Evolutionary conservation across 2,888 invertebrate genomes (phyloP).

Genomic region (Hypsopygia costalis): DNA sequence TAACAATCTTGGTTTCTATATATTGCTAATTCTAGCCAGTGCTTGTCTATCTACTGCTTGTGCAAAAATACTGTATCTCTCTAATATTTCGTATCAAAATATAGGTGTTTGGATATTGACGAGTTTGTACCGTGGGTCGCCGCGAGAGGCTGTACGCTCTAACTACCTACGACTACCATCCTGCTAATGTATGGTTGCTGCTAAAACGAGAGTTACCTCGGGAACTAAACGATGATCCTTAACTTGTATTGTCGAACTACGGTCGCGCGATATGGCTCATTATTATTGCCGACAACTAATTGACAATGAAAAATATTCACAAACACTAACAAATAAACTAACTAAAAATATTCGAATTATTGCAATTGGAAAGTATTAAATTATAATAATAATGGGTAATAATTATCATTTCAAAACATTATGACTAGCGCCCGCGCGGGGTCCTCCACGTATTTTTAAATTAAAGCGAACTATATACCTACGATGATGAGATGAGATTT

Average conservation of each 20-base stretch:
- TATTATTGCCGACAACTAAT: not conserved
- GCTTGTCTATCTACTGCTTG: slow-evolving; percentile 51
- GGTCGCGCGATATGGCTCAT: slow-evolving; percentile 4
- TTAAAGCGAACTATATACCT: slow-evolving; percentile 30
- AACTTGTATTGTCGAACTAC: slow-evolving; percentile 5
- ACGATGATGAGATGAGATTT: slow-evolving; percentile 52
- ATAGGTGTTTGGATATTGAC: slow-evolving; percentile 54
- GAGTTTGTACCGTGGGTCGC: slow-evolving; percentile 64
- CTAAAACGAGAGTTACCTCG: not conserved
- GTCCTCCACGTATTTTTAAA: slow-evolving; percentile 42
- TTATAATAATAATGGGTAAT: slow-evolving; percentile 23
- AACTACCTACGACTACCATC: not conserved
- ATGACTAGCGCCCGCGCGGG: slow-evolving; percentile 59
- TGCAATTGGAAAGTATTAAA: slow-evolving; percentile 35
- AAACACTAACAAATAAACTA: slow-evolving; percentile 29
- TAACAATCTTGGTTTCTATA: not conserved
- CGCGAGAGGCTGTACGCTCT: slow-evolving; percentile 43
- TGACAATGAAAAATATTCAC: slow-evolving; percentile 24
- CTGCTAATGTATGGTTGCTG: slow-evolving; percentile 3
- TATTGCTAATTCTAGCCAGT: slow-evolving; percentile 29
- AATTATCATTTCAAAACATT: slow-evolving; percentile 31
- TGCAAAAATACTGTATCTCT: slow-evolving; percentile 63
- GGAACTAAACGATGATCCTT: slow-evolving; percentile 2
- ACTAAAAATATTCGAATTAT: slow-evolving; percentile 32
- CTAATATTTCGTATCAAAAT: slow-evolving; percentile 63